These are phyloP conservation scores for Atrina japonica DNA, from an alignment of 2,888 invertebrate genomes.

Conservation along the genomic window DNA sequence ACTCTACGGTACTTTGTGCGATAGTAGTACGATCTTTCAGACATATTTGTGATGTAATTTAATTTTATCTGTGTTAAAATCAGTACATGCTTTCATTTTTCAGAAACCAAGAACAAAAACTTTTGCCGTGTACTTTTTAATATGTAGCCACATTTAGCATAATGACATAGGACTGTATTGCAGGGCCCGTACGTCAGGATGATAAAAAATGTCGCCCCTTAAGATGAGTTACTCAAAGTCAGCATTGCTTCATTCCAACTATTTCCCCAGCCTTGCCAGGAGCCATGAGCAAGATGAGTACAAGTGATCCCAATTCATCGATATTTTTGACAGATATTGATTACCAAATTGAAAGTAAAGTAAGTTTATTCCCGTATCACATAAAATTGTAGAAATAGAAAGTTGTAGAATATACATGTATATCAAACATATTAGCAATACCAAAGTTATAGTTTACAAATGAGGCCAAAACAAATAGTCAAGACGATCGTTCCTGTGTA, in stretches of 20 bases:
- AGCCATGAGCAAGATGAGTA: conserved; percentile 98
- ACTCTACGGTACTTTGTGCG: too few species aligned
- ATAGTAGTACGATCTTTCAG: too few species aligned
- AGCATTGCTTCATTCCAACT: conserved; percentile 89
- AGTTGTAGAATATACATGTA: too few species aligned
- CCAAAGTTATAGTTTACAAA: background rate
- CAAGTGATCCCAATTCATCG: conserved; percentile 95
- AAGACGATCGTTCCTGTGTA: background rate
- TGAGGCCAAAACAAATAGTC: background rate
- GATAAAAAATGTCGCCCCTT: conserved; percentile 98
- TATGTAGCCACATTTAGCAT: background rate
- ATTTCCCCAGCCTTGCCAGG: conserved; percentile 98
- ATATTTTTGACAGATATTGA: conserved; percentile 97
- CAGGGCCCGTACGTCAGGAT: conserved; percentile 99
- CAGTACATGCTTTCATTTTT: too few species aligned
- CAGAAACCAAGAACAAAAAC: too few species aligned
- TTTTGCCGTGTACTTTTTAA: too few species aligned
- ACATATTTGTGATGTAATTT: too few species aligned
- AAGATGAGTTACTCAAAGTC: conserved; percentile 94
- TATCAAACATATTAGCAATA: too few species aligned
- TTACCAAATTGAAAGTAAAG: conserved; percentile 97
- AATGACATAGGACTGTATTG: conserved; percentile 9
- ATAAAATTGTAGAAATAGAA: too few species aligned
- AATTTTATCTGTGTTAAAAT: too few species aligned
- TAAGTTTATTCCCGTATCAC: too few species aligned